phyloP scores from a whole-genome alignment of 2,113 vertebrate genomes.

The Gadus chalcogrammus region DNA sequence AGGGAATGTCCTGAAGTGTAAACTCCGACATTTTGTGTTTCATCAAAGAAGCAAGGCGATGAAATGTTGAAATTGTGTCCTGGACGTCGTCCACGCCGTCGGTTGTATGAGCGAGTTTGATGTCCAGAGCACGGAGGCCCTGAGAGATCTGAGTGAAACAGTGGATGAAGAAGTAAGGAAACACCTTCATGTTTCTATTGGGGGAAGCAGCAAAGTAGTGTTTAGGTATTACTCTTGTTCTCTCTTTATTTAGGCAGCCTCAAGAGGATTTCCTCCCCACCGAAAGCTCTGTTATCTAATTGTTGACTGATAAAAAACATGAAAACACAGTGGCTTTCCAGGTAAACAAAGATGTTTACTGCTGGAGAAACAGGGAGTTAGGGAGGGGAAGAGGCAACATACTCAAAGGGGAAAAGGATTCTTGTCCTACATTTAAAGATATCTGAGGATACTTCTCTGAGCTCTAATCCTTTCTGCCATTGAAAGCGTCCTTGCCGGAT shows the following conservation, averaged over 20 bases:
- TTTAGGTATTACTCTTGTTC: slow-evolving; percentile 43
- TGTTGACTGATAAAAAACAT: slow-evolving; percentile 53
- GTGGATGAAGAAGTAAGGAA: not conserved
- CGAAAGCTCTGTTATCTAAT: slow-evolving; percentile 54
- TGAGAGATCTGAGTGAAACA: not conserved
- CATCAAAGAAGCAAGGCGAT: slow-evolving; percentile 15
- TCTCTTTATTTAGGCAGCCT: slow-evolving; percentile 25
- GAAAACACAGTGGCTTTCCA: slow-evolving; percentile 47
- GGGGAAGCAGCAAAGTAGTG: slow-evolving; percentile 25
- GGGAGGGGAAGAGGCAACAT: slow-evolving; percentile 14
- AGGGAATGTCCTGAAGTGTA: slow-evolving; percentile 15
- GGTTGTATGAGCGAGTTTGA: not conserved
- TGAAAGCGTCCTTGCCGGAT: slow-evolving; percentile 40
- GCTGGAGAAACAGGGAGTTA: slow-evolving; percentile 20
- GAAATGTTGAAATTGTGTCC: slow-evolving; percentile 6
- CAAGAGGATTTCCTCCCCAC: slow-evolving; percentile 40
- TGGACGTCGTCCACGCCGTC: slow-evolving; percentile 9
- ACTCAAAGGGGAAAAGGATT: slow-evolving; percentile 46
- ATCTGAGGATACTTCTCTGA: slow-evolving; percentile 46
- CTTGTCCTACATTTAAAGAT: slow-evolving; percentile 62
- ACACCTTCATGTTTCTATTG: slow-evolving; percentile 10
- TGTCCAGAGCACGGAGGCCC: not conserved
- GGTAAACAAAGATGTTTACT: slow-evolving; percentile 59
- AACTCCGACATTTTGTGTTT: slow-evolving; percentile 22
- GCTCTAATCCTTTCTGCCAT: slow-evolving; percentile 59